Evolutionary conservation across 2,113 vertebrate species (phyloP).

Genomic region (Asarcornis scutulata): DNA sequence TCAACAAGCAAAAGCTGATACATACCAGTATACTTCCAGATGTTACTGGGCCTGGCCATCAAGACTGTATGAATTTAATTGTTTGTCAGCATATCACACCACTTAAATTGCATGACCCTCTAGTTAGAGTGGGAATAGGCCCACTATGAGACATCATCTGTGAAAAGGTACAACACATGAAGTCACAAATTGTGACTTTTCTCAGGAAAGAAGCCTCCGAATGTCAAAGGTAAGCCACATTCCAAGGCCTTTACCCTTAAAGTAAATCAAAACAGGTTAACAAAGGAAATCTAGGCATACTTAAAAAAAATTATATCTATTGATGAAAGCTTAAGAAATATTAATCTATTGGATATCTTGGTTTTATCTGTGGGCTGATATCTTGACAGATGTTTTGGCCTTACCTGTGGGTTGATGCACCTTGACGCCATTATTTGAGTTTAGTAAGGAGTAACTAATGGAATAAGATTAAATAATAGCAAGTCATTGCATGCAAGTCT

Average conservation of each 20-base stretch:
- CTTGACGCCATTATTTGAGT: neutral
- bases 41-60: neutral
- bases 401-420: neutral
- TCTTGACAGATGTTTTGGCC: neutral
- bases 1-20: neutral
- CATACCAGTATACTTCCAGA: neutral
- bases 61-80: neutral
- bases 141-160: neutral
- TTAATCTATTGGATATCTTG: neutral
- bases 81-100: neutral
- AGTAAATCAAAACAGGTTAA: neutral
- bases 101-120: neutral
- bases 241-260: neutral
- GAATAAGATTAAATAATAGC: neutral
- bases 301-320: neutral
- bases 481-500: neutral
- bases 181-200: neutral
- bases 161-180: neutral
- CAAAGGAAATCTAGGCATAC: neutral
- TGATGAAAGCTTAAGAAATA: neutral
- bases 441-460: neutral
- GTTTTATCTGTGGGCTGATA: neutral
- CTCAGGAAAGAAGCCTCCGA: neutral
- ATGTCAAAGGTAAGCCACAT: neutral
- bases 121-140: neutral